Base-by-base conservation (phyloP, 1,140 invertebrate genomes). In the Drosophila micromelanica region DNA sequence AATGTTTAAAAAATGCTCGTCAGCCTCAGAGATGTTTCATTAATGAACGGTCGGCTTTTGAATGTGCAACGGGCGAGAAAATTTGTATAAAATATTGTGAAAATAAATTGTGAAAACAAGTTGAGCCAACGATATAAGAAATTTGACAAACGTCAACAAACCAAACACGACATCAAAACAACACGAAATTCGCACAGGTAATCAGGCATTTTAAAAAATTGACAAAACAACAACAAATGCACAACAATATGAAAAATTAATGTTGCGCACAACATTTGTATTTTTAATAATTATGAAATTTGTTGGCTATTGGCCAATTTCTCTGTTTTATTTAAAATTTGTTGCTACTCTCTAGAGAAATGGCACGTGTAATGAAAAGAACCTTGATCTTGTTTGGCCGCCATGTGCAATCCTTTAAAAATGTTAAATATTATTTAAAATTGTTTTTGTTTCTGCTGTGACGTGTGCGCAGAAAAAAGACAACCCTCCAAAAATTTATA, bases 321-420 rank as follows among this genome's bases (percentile, higher is more conserved):
- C 32, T n/a, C 17, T 73, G 13, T 20, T 17, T 17, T 55, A 56
- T 54, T 51, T 52, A 9, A 35, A 35, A 35, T 35, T 35, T 35
- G 32, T 7, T 8, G 32, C 32, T 17, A 37, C 9, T 30, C 27
- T 13, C 7, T 15, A 48, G 48, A 57, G 35, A 82, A 65, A 72
- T 59, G 62, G 60, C 61, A 71, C 48, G 60, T 80, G 49, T 72
- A 43, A 60, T 71, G 15, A 38, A 62, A 12, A 51, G 52, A 87
- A 87, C 82, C 82, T 86, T 86, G 82, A 86, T 86, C 82, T 86
- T 86, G 78, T 78, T 64, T 70, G 78, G 37, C 56, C 46, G 55
- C 82, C 82, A 85, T 87, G 74, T 85, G 82, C 78, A 77, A 54
- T 43, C 72, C 71, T 78, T 85, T 60, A 75, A 38, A 57, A 37